Conservation (phyloP, 1,140 invertebrate species). For the Aphaenogaster floridana region DNA sequence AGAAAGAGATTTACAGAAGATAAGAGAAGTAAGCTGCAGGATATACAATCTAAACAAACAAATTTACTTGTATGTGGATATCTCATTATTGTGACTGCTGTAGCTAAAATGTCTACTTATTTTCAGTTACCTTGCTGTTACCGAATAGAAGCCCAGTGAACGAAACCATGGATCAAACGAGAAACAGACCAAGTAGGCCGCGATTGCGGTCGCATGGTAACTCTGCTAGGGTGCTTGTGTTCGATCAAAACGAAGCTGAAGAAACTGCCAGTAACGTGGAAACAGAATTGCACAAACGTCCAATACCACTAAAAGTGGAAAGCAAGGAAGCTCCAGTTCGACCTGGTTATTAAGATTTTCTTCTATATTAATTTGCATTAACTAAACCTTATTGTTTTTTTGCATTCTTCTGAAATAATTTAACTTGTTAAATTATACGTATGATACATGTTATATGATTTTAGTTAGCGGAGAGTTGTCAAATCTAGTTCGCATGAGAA, state of each 20-base stretch:
- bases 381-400: background rate
- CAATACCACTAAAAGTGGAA: constrained; percentile 78
- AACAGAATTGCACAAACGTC: constrained; percentile 72
- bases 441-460: constrained; percentile 65
- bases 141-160: background rate
- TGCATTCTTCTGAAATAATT: background rate
- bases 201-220: constrained; percentile 87
- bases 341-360: constrained; percentile 77
- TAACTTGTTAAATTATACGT: background rate
- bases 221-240: constrained; percentile 87
- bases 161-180: constrained; percentile 82
- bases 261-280: constrained; percentile 77
- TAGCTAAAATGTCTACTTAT: background rate
- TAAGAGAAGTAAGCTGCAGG: background rate
- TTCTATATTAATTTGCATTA: constrained; percentile 16
- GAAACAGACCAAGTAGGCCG: constrained; percentile 85
- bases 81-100: background rate
- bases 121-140: background rate
- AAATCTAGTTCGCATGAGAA: constrained; percentile 95
- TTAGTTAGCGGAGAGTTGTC: constrained; percentile 87
- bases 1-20: background rate
- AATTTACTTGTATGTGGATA: background rate
- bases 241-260: constrained; percentile 84
- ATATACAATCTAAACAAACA: background rate
- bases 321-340: constrained; percentile 85